phyloP scores from a whole-genome alignment of 1,140 invertebrate species.

The Solenopsis invicta region DNA sequence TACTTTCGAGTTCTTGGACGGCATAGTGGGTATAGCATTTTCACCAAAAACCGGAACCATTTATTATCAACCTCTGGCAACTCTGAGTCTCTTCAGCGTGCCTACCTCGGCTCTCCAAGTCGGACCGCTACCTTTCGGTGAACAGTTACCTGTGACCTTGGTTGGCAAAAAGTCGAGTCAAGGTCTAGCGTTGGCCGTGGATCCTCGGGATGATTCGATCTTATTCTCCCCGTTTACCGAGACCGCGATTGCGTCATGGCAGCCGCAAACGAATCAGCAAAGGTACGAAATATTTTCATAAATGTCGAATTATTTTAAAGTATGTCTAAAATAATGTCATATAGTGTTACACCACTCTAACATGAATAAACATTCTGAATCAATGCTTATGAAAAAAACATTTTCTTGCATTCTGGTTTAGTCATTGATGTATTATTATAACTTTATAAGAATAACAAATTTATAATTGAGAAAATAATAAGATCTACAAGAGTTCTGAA shows the following conservation, averaged over 20 bases:
- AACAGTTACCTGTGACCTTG: constrained; percentile 91
- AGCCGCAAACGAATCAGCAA: constrained; percentile 90
- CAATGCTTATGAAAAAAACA: not conserved
- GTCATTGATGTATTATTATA: constrained; percentile 17
- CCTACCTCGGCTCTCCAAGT: constrained; percentile 90
- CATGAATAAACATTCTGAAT: not conserved
- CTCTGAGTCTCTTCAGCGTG: constrained; percentile 92
- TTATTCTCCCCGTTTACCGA: constrained; percentile 92
- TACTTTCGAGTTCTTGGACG: constrained; percentile 92
- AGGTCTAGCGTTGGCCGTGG: constrained; percentile 91
- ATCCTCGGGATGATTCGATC: constrained; percentile 90
- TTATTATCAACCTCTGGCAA: constrained; percentile 94
- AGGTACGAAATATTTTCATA: constrained; percentile 82
- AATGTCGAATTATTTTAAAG: not conserved
- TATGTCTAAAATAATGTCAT: not conserved
- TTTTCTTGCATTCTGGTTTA: not conserved
- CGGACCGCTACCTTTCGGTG: constrained; percentile 90
- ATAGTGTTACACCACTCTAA: not conserved
- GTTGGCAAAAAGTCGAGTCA: constrained; percentile 94
- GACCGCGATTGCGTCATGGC: constrained; percentile 92
- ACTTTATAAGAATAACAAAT: not conserved
- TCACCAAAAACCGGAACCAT: constrained; percentile 90
- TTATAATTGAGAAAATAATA: not conserved
- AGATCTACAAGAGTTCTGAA: not conserved
- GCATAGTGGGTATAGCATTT: constrained; percentile 92